Base-by-base conservation (phyloP, 2,888 invertebrate species). In the Cosmia trapezina region DNA sequence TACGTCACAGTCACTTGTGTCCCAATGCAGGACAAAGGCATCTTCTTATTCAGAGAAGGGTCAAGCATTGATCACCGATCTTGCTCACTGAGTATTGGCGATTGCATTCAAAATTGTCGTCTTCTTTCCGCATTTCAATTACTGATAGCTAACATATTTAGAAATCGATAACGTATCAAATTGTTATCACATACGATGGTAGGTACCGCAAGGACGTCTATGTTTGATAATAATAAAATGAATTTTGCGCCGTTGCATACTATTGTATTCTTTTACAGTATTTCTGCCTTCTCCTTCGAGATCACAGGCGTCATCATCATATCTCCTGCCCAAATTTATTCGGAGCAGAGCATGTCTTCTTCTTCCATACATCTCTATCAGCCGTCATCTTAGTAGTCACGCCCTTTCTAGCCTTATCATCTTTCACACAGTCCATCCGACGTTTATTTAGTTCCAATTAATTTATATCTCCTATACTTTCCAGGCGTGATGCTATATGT, bases 121-220 rank as follows among this genome's bases (percentile, higher is more conserved):
- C 1, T 41, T 57, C 47, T 37, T 77, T 63, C 47, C 62, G 77
- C 41, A 41, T 12, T 33, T 22, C 6, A 59, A 60, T 43, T 9
- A 1, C 33, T 47, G 33, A 60, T 54, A 62, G 14, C 53, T 70
- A 77, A 70, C 77, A 73, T 63, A 80, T 79, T 54, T 83, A 72
- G 69, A 47, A 74, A 80, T 60, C 66, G 78, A 78, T 80, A 72
- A 2, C 47, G 60, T 80, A 80, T 80, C 78, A 57, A 60, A 54
- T 14, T 61, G 68, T 65, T 81, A 79, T 81, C 76, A 41, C 11
- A 49, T 51, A 22, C 68, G 28, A 63, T 67, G 64, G 70, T 81
- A 79, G 64, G 70, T 81, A 79, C 65, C 67, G 41, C 81, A 83
- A 81, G 81, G 81, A 17, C 81, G 64, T 67, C 61, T 69, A 47